Evolutionary conservation across 64 coral and sea anemone species (phyloP).

Genomic region (Montipora foliosa): DNA sequence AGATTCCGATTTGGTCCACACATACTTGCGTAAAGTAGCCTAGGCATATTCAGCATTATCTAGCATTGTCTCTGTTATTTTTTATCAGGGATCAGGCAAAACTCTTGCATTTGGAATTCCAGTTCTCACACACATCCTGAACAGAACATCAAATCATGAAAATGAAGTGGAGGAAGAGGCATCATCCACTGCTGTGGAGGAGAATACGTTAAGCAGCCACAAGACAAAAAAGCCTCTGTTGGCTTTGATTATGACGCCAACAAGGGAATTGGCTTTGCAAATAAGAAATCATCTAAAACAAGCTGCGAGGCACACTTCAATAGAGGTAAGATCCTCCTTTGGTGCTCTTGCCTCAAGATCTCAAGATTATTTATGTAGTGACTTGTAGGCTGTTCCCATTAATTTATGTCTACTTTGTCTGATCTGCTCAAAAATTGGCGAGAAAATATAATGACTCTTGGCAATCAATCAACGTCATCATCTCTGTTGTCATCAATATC

Average conservation of each 20-base stretch:
- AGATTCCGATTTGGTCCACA: too few relatives aligned
- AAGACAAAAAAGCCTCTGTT: conserved; percentile 32
- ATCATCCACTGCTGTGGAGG: too few relatives aligned
- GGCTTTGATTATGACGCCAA: conserved; percentile 91
- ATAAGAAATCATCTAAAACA: conserved; percentile 79
- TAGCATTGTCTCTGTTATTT: too few relatives aligned
- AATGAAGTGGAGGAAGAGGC: not conserved
- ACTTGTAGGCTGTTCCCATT: too few relatives aligned
- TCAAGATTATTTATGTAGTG: too few relatives aligned
- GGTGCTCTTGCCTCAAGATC: not conserved
- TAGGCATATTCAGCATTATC: too few relatives aligned
- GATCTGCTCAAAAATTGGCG: too few relatives aligned
- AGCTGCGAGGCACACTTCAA: conserved; percentile 69
- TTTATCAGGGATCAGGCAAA: conserved; percentile 88
- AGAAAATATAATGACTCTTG: too few relatives aligned
- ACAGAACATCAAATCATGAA: not conserved
- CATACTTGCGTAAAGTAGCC: too few relatives aligned
- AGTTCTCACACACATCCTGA: conserved; percentile 80
- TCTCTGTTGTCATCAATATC: too few relatives aligned
- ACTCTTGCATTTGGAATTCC: conserved; percentile 97
- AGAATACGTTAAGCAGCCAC: not conserved
- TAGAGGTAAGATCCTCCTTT: conserved; percentile 51
- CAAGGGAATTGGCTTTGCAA: conserved; percentile 93
- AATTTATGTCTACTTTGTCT: too few relatives aligned
- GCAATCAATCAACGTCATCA: too few relatives aligned